Evolutionary conservation across 1,140 invertebrate genomes (phyloP), one percentile per base, ranked within the genome.

Genomic region (Drosophila equinoxialis): DNA sequence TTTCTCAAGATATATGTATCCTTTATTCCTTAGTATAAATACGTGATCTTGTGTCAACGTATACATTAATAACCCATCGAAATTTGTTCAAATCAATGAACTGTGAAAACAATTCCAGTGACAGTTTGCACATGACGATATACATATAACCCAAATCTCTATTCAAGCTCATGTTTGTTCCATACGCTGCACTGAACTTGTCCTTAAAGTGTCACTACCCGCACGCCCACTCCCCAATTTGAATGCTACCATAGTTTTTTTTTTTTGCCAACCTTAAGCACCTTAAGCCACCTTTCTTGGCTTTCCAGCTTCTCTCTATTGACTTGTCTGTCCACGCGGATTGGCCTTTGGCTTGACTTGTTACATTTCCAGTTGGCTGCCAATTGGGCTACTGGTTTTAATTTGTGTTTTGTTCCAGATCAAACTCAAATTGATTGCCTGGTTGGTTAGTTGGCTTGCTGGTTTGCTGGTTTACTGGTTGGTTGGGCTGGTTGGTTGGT

Each of bases 311-410:
- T 74, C 65, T 79, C 68, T 61, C 67, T 61, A 77, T 57, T 76
- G 67, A 77, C 74, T 76, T 77, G 74, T 77, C 79, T 77, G 74
- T 77, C 79, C 83, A 76, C 79, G 64, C 68, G 79, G 81, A 86
- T 82, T 87, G 82, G 83, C 82, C 79, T 87, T 79, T 87, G 79
- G 79, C 83, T 82, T 42, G 45, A 65, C 65, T 61, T 81, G 83
- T 64, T 87, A 82, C 83, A 82, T 68, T 86, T 86, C 83, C 83
- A 86, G 54, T 76, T 71, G 83, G 65, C 57, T 86, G 59, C 81
- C 54, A 55, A 42, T 60, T 60, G 65, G 69, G 82, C 82, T 85
- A 85, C 82, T 86, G 82, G 82, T 86, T 86, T 81, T 81, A 51
- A 71, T 51, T 45, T 23, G 13, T 74, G 66, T 41, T 23, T 57